These are phyloP conservation scores for Dendroctonus valens DNA, from an alignment of 1,140 invertebrate species.

Conservation along the genomic window DNA sequence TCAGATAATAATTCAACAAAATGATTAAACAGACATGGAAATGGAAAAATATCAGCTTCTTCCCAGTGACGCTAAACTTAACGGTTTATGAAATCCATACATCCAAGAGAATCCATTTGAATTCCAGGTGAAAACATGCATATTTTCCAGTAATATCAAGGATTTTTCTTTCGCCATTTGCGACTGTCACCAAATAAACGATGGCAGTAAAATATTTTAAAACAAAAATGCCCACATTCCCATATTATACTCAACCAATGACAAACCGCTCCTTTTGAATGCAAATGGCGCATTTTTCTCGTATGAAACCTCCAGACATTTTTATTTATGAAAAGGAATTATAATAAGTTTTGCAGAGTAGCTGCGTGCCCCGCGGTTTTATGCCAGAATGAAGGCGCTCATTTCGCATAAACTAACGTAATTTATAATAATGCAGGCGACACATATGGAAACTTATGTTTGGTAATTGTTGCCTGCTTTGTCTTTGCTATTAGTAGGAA, in stretches of 20 bases:
- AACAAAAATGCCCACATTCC: constrained; percentile 18
- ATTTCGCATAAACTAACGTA: constrained; percentile 28
- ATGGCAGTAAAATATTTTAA: constrained; percentile 9
- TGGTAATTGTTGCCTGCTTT: constrained; percentile 27
- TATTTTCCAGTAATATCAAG: too few relatives aligned
- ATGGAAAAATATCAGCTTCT: too few relatives aligned
- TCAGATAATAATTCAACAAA: too few relatives aligned
- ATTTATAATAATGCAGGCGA: constrained; percentile 31
- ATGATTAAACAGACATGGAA: too few relatives aligned
- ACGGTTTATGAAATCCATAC: too few relatives aligned
- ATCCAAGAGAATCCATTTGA: too few relatives aligned
- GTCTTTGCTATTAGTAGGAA: neutral
- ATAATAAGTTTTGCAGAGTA: constrained; percentile 27
- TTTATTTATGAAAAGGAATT: constrained; percentile 32
- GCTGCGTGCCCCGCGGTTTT: constrained; percentile 30
- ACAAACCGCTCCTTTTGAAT: constrained; percentile 30
- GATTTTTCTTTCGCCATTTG: too few relatives aligned
- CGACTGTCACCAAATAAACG: too few relatives aligned
- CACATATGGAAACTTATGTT: constrained; percentile 24
- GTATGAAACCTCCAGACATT: constrained; percentile 21
- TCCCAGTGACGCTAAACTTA: too few relatives aligned
- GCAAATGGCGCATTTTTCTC: constrained; percentile 32
- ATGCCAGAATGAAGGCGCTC: constrained; percentile 13
- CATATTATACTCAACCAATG: constrained; percentile 15
- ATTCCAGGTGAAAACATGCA: too few relatives aligned